phyloP scores from a whole-genome alignment of 2,113 vertebrate species.

The Labeo catla region DNA sequence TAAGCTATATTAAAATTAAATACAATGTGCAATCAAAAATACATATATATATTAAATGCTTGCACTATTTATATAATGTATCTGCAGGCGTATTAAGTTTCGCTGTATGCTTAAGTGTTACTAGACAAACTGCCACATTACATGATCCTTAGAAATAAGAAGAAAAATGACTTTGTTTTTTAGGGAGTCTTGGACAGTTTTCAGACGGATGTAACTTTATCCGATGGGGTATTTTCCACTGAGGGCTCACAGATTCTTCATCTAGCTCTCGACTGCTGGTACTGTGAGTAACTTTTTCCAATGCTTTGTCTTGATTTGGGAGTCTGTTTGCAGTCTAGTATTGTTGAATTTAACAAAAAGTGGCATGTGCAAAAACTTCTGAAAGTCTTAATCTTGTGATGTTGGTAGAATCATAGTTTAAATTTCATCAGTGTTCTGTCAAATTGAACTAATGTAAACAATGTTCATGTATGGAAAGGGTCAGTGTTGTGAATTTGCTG shows the following conservation, averaged over 20 bases:
- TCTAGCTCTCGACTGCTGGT: not conserved
- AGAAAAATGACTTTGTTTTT: not conserved
- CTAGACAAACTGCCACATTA: not conserved
- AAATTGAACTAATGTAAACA: not conserved
- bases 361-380: not conserved
- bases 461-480: not conserved
- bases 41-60: no score
- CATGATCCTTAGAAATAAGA: not conserved
- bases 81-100: no score
- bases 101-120: not conserved
- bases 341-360: not conserved
- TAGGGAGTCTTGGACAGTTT: not conserved
- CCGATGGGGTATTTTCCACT: not conserved
- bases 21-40: no score
- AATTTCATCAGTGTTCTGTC: not conserved
- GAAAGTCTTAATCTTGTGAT: not conserved
- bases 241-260: not conserved
- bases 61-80: no score
- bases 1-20: no score
- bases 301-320: not conserved
- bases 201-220: not conserved
- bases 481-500: not conserved
- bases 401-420: not conserved
- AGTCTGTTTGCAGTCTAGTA: not conserved
- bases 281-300: slow-evolving; percentile 13